A percentile compares a stretch with the other conserved stretches of the same genome.
Conservation (phyloP, 2,113 vertebrate genomes). For the Pachyramphus minor region DNA sequence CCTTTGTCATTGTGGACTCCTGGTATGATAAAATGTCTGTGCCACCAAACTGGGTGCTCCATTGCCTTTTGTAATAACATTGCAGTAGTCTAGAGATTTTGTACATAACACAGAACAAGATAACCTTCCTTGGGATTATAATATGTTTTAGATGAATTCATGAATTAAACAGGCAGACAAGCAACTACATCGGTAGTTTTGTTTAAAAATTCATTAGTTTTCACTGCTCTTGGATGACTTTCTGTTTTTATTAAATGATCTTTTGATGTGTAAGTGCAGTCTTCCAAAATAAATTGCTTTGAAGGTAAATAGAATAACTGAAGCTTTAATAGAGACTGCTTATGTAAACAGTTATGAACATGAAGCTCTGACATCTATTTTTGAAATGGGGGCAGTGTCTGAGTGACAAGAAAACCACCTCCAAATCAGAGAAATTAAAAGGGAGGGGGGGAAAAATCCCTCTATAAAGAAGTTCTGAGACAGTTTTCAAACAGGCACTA, state of each 20-base stretch:
- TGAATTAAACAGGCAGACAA: neutral
- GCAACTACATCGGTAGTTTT: neutral
- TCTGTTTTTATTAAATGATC: neutral
- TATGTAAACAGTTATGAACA: neutral
- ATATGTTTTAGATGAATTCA: neutral
- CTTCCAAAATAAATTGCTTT: constrained; percentile 9
- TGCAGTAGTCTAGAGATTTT: neutral
- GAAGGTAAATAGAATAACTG: neutral
- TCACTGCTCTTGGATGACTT: neutral
- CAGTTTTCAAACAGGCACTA: neutral
- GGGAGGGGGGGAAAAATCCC: rapidly evolving
- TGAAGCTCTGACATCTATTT: neutral
- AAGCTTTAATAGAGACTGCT: neutral
- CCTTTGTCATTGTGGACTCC: neutral
- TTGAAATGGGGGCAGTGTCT: neutral
- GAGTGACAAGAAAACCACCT: neutral
- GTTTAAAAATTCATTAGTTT: neutral
- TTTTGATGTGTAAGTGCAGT: neutral
- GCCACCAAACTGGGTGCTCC: neutral
- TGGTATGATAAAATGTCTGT: neutral
- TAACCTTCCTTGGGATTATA: neutral
- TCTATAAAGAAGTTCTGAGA: neutral
- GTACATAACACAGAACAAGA: neutral
- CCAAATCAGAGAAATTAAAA: neutral
- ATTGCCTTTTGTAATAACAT: neutral